Base-by-base conservation (phyloP, 37 sponge, comb jelly and placozoan species). In the Oscarella lobularis region DNA sequence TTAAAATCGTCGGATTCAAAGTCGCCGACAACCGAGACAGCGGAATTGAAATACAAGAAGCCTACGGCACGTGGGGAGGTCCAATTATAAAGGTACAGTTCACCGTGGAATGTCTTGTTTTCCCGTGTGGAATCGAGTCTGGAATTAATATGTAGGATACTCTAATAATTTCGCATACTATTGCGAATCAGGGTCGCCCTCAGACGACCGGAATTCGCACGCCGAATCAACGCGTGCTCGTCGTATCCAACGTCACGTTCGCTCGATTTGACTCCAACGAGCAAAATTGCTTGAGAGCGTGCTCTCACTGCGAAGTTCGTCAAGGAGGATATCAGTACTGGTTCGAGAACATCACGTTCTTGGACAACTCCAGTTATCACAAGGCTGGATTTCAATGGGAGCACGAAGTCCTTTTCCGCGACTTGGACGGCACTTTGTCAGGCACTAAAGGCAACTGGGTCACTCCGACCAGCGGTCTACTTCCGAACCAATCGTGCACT, bases 321-420 rank as follows among this genome's bases (percentile, higher is more conserved):
- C 90, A 94, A 54, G 95, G 95, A 67, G 95, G 95, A 0, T 90
- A 87, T 48, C 81, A 87, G 71, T 87, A 84, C 27, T 80, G 86
- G 80, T 83, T 85, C 41, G 83, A 90, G 36, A 36, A 73, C 4
- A 71, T 94, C 6, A 78, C 29, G 32, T 94, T 87, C 41, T 31
- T 84, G 3, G 77, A 80, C 20, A 72, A 77, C 0, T 84, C 94
- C n/a, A 67, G 77, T 33, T 36, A 36, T 1, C 73, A 77, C 39
- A 92, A 85, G 41, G 77, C 84, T 66, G 68, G 71, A 6, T 94
- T 85, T 73, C 75, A 90, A 40, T 94, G 95, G 95, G 90, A 85
- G 76, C 73, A 81, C 41, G 95, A 87, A 78, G 85, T 84, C 78
- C 33, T 68, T 5, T 68, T 68, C 31, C 29, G 37, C 3, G 90